phyloP scores from a whole-genome alignment of 1,140 invertebrate species.

The Dufourea novaeangliae region DNA sequence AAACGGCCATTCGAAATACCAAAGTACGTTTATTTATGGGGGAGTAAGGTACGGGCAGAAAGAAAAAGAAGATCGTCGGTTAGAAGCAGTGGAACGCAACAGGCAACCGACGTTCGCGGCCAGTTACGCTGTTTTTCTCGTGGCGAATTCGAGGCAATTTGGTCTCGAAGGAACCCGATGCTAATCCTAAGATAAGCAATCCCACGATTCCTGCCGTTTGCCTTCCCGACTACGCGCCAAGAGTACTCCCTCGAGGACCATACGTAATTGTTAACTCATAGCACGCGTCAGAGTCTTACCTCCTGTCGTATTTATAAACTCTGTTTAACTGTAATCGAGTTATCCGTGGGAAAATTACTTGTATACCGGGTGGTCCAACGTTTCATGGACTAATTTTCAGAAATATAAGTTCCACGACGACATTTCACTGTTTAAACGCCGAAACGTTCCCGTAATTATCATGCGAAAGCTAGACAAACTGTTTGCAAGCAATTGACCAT shows the following conservation, averaged over 20 bases:
- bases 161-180: background rate
- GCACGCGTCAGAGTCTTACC: conserved; percentile 10
- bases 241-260: background rate
- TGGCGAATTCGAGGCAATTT: conserved; percentile 11
- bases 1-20: background rate
- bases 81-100: conserved; percentile 8
- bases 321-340: conserved; percentile 1
- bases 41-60: background rate
- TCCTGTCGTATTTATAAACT: conserved; percentile 21
- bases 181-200: conserved; percentile 26
- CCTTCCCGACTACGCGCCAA: background rate
- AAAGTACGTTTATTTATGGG: conserved; percentile 4
- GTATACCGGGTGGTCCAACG: no score
- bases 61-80: background rate
- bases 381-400: background rate
- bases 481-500: conserved; percentile 23
- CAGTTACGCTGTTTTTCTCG: background rate
- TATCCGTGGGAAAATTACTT: background rate
- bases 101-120: conserved; percentile 19
- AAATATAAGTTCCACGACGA: no score
- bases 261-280: conserved; percentile 38
- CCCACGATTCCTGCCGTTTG: conserved; percentile 14
- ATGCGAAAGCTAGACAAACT: background rate
- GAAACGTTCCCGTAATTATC: background rate
- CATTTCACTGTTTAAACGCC: no score